Base-by-base conservation (phyloP, 2,113 vertebrate genomes). In the Lethenteron camtschaticum region DNA sequence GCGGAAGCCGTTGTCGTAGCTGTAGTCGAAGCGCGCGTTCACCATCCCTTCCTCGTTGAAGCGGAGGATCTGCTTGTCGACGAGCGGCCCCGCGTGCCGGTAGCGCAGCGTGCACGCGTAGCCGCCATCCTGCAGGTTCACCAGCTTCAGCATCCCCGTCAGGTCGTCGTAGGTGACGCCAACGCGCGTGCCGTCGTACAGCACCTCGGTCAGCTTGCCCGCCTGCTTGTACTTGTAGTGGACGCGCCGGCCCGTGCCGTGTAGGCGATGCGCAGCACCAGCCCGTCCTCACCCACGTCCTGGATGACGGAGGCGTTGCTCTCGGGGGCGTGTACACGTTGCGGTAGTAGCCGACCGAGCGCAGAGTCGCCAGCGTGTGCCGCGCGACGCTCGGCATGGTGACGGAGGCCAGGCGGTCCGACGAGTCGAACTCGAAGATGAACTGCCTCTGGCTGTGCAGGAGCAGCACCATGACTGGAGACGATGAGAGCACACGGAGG, bases 41-140 rank as follows among this genome's bases (percentile, higher is more conserved):
- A 99, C 92, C 94, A 99, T 99, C 2, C 91, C 94, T 79, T 99
- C 94, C 75, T 99, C 92, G 1, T 87, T 94, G 78, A 94, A 99
- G 70, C 94, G 82, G 71, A 96, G 96, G 78, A 99, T 96, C 76
- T 96, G 94, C 77, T 96, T 95, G 82, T 99, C 94, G 11, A 99
- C 85, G 0, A 99, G 83, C 1, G 94, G 94, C 10, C 94, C 94
- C 9, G 96, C 89, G 74, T 96, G 96, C 55, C 94, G 83, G 72
- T 99, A 99, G 72, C 94, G 85, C 72, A 99, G 95, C 1, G 91
- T 96, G 75, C 92, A 96, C 13, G 92, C 96, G 80, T 96, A 96
- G 58, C 88, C 86, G 16, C 94, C 94, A 1, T 86, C 96, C 76
- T 99, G 94, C 73, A 99, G 83, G 76, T 84, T 96, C 75, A 99